Percentiles rank a stretch among this genome's conserved stretches.
Evolutionary conservation across 2,888 invertebrate genomes (phyloP).

Genomic region (Amphipoea lucens): DNA sequence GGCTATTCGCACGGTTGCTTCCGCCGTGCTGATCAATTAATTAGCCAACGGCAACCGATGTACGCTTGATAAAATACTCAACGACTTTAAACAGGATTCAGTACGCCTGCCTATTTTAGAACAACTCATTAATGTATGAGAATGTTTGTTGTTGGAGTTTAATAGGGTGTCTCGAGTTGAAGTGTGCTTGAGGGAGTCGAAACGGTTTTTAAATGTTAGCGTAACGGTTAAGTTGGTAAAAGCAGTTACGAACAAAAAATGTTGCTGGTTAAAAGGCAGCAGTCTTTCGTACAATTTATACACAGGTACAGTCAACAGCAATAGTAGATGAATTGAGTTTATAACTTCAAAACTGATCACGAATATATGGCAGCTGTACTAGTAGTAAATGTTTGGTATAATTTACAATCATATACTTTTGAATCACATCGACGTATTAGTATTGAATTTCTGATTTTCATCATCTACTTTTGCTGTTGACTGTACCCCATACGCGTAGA

Average conservation of each 20-base stretch:
- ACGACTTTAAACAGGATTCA: conserved; percentile 45
- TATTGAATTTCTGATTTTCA: too few relatives aligned
- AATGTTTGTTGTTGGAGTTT: conserved; percentile 37
- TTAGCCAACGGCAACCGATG: conserved; percentile 48
- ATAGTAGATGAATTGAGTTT: too few relatives aligned
- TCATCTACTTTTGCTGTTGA: too few relatives aligned
- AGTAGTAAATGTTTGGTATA: too few relatives aligned
- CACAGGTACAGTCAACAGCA: not conserved
- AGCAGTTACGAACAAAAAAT: not conserved
- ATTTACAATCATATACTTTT: too few relatives aligned
- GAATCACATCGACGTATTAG: too few relatives aligned
- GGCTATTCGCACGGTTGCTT: conserved; percentile 42
- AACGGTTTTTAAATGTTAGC: conserved; percentile 18
- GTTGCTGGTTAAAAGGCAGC: not conserved
- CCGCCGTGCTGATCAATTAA: conserved; percentile 59
- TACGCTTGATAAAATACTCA: conserved; percentile 64
- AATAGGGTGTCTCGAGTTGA: conserved; percentile 25
- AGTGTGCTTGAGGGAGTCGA: conserved; percentile 18
- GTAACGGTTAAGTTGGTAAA: conserved; percentile 1
- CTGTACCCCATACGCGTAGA: too few relatives aligned
- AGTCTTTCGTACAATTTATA: not conserved
- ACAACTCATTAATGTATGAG: conserved; percentile 40
- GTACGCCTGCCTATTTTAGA: conserved; percentile 37
- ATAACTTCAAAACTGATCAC: too few relatives aligned
- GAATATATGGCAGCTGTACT: too few relatives aligned